Evolutionary conservation across 2,113 vertebrate species (phyloP), one percentile per base, ranked within the genome.

Genomic region (Melanostigma gelatinosum): DNA sequence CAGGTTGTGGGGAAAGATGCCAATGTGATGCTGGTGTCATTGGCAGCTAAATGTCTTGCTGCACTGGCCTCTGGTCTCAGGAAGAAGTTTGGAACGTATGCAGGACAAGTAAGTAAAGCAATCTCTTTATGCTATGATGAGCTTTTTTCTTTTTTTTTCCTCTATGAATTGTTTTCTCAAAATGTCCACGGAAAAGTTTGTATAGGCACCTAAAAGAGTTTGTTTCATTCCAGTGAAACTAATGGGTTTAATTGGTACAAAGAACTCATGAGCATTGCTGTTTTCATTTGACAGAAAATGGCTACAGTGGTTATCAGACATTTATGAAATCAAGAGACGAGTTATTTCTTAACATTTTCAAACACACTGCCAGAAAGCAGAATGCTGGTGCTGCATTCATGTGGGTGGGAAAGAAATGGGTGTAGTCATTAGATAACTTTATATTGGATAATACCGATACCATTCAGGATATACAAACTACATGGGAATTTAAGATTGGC

Each of bases 1-100:
- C 89, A 99, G 98, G 97, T 99, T 79, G 95, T 99, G 92, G 97
- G 97, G 62, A 99, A 99, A 88, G 98, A 99, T 90, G 96, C 97
- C 54, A 99, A 99, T 86, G 97, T 99, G 46, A 97, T 99, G 97
- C 94, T 99, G 83, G 98, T 99, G 90, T 93, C 97, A 52, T 75
- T 98, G 92, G 97, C 98, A 85, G 98, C 98, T 80, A 99, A 99
- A 95, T 99, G 97, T 90, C 92, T 99, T 81, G 95, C 97, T 78
- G 96, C 94, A 58, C 87, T 99, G 72, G 97, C 98, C 71, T 0
- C 95, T 83, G 98, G 98, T 11, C 96, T 99, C 72, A 94, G 98
- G 86, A 99, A 98, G 95, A 99, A 99, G 92, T 99, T 99, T 95
- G 98, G 97, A 80, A 95, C 97, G 52, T 98, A 99, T 88, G 96